Percentiles rank a stretch among this genome's conserved stretches.
phyloP scores from a whole-genome alignment of 2,113 vertebrate genomes.

The Pygoscelis antarcticus region DNA sequence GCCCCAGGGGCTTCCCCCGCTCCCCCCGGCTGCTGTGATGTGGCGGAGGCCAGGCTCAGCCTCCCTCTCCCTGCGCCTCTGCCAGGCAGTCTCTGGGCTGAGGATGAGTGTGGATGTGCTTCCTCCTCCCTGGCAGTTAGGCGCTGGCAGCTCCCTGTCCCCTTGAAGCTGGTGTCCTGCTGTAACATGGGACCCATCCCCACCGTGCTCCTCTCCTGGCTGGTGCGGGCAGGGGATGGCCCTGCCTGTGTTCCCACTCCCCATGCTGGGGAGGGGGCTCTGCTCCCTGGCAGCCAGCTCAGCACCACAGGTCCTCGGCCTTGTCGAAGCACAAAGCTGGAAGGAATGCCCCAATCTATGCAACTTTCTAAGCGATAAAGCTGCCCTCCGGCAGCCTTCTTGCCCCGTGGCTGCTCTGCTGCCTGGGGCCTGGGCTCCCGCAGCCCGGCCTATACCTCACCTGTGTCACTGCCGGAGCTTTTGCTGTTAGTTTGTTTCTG shows the following conservation, averaged over 20 bases:
- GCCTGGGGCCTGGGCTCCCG: background rate
- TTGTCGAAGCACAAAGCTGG: background rate
- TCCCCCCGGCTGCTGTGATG: background rate
- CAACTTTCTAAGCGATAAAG: background rate
- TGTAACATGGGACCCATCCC: accelerated
- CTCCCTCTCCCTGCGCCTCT: background rate
- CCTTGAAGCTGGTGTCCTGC: background rate
- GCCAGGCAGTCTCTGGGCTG: background rate
- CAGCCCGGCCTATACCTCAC: background rate
- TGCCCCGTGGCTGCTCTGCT: background rate
- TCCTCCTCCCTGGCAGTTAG: background rate
- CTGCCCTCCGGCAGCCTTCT: background rate
- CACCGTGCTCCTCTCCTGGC: accelerated
- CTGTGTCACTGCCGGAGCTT: accelerated
- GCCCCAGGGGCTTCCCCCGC: accelerated
- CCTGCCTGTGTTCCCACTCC: background rate
- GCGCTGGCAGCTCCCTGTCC: background rate
- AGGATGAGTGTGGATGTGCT: background rate
- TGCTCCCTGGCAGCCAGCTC: background rate
- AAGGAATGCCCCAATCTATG: background rate
- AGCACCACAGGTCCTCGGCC: accelerated
- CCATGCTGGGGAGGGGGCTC: background rate
- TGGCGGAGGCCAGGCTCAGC: background rate
- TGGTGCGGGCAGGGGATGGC: accelerated
- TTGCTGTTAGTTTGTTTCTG: background rate